These are phyloP conservation scores for Salticus scenicus DNA, from an alignment of 2,888 invertebrate genomes.

Conservation along the genomic window DNA sequence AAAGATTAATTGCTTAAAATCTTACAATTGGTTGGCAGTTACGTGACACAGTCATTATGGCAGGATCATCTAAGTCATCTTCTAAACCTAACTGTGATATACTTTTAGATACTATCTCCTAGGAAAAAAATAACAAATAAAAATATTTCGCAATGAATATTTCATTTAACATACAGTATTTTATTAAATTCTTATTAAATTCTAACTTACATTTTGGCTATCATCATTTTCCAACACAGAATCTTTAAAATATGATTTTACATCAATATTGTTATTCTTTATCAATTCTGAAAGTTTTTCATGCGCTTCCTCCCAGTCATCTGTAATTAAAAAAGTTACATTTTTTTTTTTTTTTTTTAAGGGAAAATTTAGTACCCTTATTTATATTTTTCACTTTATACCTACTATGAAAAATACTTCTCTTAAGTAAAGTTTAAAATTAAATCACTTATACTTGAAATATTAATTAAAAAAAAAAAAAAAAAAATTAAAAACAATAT, in stretches of 20 bases:
- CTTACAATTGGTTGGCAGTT: conserved; percentile 35
- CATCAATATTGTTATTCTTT: conserved; percentile 21
- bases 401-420: not conserved
- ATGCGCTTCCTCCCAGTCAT: conserved; percentile 85
- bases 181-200: not conserved
- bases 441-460: conserved; percentile 2
- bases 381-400: too few relatives aligned
- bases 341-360: not conserved
- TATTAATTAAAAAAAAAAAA: too few relatives aligned
- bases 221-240: conserved; percentile 53
- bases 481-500: too few relatives aligned
- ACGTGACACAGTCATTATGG: conserved; percentile 70
- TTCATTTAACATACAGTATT: too few relatives aligned
- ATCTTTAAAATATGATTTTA: conserved; percentile 41
- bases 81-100: conserved; percentile 75
- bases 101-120: conserved; percentile 74
- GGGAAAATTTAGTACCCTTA: not conserved
- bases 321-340: conserved; percentile 34
- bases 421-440: not conserved
- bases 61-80: conserved; percentile 73
- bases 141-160: not conserved
- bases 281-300: conserved; percentile 81
- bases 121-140: conserved; percentile 22
- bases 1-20: too few relatives aligned
- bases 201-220: conserved; percentile 51